Evolutionary conservation across 2,888 invertebrate species (phyloP), one percentile per base, ranked within the genome.

Genomic region (Anarsia innoxiella): DNA sequence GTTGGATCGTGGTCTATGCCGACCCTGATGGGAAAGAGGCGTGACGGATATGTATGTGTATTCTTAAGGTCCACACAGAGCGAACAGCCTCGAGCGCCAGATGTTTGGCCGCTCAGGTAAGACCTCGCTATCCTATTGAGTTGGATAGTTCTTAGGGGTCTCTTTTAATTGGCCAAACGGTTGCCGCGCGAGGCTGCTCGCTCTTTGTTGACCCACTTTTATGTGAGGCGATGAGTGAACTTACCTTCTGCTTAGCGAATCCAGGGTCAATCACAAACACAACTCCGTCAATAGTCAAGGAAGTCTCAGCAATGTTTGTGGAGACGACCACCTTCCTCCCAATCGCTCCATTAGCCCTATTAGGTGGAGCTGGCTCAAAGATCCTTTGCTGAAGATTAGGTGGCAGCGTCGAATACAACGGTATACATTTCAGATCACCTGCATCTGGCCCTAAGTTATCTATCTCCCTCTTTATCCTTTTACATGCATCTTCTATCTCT

Each of bases 221-320:
- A n/a, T n/a, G n/a, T n/a, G n/a, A n/a, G n/a, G n/a, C n/a, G n/a
- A n/a, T n/a, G n/a, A n/a, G n/a, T n/a, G 25, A 19, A 15, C 27
- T 31, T 16, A 46, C 95, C 86, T 99, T 99, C 72, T 99, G 99
- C 66, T 99, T 99, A 0, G 99, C 97, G 80, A 99, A 99, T 6
- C 99, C 99, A 0, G 99, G 99, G 79, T 99, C 99, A 62, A 99
- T 99, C 6, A 99, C 99, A 69, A 98, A 99, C 8, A 99, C 99
- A 1, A 99, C 98, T 31, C 99, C 99, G 60, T 99, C 99, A 57
- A 99, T 99, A 3, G 99, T 99, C 13, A 99, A 78, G 0, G 99
- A 99, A 0, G 99, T 99, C 84, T 99, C 99, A 0, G 99, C 99
- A 51, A 99, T 99, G 69, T 99, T 99, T 0, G 99, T 99, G 0